A percentile compares a stretch with the other conserved stretches of the same genome.
These are phyloP conservation scores for Phocoena sinus DNA, from an alignment of 2,113 vertebrate species.

Conservation along the genomic window DNA sequence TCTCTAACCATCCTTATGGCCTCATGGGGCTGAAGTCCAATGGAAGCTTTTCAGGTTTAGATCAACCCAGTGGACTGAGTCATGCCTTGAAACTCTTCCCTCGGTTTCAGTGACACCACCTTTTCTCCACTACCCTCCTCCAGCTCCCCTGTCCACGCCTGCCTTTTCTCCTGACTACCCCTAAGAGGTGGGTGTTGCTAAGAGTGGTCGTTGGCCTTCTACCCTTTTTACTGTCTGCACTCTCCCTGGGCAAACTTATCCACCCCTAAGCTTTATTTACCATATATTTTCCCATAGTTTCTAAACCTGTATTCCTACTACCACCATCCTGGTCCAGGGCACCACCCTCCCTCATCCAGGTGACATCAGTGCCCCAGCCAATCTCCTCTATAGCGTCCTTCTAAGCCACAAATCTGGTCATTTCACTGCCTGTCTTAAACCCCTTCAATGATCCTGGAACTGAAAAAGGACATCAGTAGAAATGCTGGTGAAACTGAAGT, in stretches of 20 bases:
- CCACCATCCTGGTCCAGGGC: background rate
- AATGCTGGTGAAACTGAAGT: background rate
- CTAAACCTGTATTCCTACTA: background rate
- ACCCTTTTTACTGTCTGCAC: background rate
- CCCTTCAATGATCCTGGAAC: background rate
- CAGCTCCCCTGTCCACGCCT: background rate
- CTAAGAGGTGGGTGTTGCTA: background rate
- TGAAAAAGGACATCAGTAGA: background rate
- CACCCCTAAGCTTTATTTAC: background rate
- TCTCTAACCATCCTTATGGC: background rate
- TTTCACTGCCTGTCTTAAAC: constrained; percentile 6
- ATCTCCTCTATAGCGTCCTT: background rate
- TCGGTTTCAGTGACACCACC: background rate
- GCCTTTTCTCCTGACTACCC: background rate
- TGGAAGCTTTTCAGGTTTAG: background rate
- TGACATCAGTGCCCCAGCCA: background rate
- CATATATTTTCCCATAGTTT: background rate
- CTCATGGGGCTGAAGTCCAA: background rate
- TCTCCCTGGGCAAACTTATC: background rate
- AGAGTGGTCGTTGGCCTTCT: background rate
- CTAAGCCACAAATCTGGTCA: background rate
- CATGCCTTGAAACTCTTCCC: background rate
- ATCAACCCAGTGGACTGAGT: background rate
- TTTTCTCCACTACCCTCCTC: background rate
- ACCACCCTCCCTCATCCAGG: background rate